Evolutionary conservation across 2,113 vertebrate genomes (phyloP).

Genomic region (Alexandromys fortis): DNA sequence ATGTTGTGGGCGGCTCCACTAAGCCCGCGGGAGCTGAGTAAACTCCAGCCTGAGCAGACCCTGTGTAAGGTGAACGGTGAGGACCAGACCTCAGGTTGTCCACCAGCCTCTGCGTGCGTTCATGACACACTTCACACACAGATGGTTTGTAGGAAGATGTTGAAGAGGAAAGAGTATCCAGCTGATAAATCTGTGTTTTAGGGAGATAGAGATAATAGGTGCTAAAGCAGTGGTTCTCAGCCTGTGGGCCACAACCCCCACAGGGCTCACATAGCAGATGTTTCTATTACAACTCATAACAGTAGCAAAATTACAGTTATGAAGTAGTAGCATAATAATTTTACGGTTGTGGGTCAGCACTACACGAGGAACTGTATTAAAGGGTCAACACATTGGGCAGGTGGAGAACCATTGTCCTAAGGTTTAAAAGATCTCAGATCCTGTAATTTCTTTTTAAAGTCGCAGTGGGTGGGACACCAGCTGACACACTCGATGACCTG

Average conservation of each 20-base stretch:
- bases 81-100: background rate
- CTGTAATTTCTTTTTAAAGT: background rate
- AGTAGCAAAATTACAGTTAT: background rate
- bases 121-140: background rate
- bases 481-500: background rate
- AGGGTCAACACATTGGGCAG: background rate
- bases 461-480: background rate
- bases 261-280: background rate
- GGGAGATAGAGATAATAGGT: background rate
- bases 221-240: background rate
- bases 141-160: background rate
- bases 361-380: background rate
- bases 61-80: background rate
- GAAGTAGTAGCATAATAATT: background rate
- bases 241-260: background rate
- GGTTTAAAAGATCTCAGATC: background rate
- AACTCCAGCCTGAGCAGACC: background rate
- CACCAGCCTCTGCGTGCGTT: background rate
- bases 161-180: background rate
- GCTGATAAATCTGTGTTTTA: background rate
- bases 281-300: background rate
- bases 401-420: background rate
- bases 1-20: background rate
- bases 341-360: background rate
- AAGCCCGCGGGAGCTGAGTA: background rate